phyloP scores from a whole-genome alignment of 2,888 invertebrate genomes.

The Lampropteryx suffumata region DNA sequence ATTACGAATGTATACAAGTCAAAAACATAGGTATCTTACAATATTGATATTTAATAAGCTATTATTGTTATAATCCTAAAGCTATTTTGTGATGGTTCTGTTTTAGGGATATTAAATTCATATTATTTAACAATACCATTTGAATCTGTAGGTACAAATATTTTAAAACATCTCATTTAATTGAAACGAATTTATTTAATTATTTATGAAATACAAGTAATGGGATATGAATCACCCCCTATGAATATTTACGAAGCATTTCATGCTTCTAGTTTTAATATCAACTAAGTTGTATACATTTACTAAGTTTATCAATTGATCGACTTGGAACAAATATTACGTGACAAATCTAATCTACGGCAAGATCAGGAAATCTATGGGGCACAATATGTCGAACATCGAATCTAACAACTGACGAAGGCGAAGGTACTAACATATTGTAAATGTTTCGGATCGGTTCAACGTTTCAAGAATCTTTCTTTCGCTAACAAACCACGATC shows the following conservation, averaged over 20 bases:
- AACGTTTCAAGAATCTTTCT: constrained; percentile 60
- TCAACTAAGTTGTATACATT: constrained; percentile 74
- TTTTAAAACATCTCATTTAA: constrained; percentile 45
- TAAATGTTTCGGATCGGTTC: constrained; percentile 62
- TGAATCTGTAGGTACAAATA: constrained; percentile 54
- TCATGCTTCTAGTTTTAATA: constrained; percentile 68
- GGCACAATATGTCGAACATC: constrained; percentile 65
- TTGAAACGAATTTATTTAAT: constrained; percentile 47
- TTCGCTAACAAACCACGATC: constrained; percentile 68
- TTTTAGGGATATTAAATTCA: constrained; percentile 61
- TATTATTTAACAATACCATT: constrained; percentile 48
- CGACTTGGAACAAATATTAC: constrained; percentile 72
- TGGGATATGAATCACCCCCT: constrained; percentile 64
- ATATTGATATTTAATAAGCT: constrained; percentile 64
- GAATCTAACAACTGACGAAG: constrained; percentile 77
- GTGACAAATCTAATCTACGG: constrained; percentile 73
- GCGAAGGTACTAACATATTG: constrained; percentile 63
- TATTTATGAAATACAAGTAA: constrained; percentile 43
- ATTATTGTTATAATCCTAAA: constrained; percentile 79
- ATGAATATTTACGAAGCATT: constrained; percentile 68
- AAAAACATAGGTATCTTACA: constrained; percentile 81
- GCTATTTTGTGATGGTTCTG: constrained; percentile 76
- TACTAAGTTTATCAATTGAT: constrained; percentile 71
- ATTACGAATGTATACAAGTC: constrained; percentile 80
- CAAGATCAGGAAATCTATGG: constrained; percentile 66